These are phyloP conservation scores for Lethrus apterus DNA, from an alignment of 1,140 invertebrate species.

Conservation along the genomic window DNA sequence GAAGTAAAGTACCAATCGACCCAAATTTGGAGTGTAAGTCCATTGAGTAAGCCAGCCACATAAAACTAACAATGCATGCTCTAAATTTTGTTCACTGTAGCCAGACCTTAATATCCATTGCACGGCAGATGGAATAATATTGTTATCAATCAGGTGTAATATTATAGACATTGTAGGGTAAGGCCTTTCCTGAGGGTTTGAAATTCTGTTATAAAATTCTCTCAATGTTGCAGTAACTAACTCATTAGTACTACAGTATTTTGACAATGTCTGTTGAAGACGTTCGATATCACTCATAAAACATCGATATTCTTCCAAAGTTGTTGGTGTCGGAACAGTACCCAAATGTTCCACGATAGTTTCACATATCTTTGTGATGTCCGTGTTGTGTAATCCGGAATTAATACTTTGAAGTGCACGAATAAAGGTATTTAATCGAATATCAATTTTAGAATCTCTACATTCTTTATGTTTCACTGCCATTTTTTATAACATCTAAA, in stretches of 20 bases:
- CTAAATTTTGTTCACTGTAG: constrained; percentile 39
- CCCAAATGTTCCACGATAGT: constrained; percentile 33
- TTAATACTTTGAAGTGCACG: constrained; percentile 28
- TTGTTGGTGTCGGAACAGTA: constrained; percentile 29
- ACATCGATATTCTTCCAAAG: constrained; percentile 27
- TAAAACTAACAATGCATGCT: constrained; percentile 43
- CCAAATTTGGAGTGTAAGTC: constrained; percentile 44
- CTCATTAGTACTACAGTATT: constrained; percentile 31
- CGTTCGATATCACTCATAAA: constrained; percentile 42
- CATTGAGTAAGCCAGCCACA: constrained; percentile 47
- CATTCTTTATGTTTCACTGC: constrained; percentile 38
- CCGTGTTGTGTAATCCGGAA: constrained; percentile 18
- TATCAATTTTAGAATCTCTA: constrained; percentile 18
- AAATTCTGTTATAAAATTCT: constrained; percentile 42
- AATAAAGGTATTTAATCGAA: constrained; percentile 28
- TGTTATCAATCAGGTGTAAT: constrained; percentile 43
- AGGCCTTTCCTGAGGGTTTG: constrained; percentile 36
- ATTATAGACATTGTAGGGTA: constrained; percentile 49
- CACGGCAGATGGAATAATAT: constrained; percentile 41
- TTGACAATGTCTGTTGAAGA: constrained; percentile 39
- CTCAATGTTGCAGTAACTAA: constrained; percentile 36
- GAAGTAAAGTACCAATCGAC: constrained; percentile 47
- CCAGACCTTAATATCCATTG: constrained; percentile 39
- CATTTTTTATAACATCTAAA: constrained; percentile 23
- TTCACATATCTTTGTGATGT: constrained; percentile 24